Conservation (phyloP, 1,140 invertebrate species). For the Agraylea sexmaculata region DNA sequence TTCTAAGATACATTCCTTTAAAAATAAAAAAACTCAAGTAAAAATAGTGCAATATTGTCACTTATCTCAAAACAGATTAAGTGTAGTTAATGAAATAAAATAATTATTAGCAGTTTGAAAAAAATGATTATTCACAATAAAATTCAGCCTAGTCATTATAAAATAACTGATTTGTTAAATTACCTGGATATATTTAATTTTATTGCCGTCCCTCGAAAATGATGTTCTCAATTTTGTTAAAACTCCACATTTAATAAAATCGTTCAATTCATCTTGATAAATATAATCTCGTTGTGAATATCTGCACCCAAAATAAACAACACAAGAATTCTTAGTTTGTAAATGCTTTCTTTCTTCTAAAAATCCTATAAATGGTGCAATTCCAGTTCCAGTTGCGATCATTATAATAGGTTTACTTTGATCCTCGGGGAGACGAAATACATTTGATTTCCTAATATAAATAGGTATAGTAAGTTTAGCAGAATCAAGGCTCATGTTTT, state of each 20-base stretch:
- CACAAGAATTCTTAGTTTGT: constrained; percentile 22
- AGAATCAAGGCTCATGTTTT: background rate
- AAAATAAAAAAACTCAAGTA: constrained; percentile 1
- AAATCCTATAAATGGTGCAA: constrained; percentile 68
- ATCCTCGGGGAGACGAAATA: constrained; percentile 44
- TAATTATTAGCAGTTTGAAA: background rate
- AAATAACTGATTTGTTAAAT: background rate
- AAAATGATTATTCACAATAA: constrained; percentile 3
- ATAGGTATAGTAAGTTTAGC: constrained; percentile 32
- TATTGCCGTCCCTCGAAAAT: constrained; percentile 13
- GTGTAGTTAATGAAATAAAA: constrained; percentile 15
- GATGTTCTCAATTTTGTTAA: constrained; percentile 14
- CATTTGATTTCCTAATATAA: constrained; percentile 49
- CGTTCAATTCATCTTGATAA: constrained; percentile 44
- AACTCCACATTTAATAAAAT: constrained; percentile 10
- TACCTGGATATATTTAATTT: constrained; percentile 20
- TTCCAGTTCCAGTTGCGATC: constrained; percentile 71
- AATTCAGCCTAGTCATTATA: background rate
- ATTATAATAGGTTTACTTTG: constrained; percentile 52
- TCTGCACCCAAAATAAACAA: constrained; percentile 66
- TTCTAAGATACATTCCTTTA: background rate
- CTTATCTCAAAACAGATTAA: constrained; percentile 25
- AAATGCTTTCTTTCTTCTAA: constrained; percentile 41
- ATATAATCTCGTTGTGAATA: constrained; percentile 52
- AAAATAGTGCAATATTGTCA: background rate